These are phyloP conservation scores for Cardiocondyla obscurior DNA, from an alignment of 1,140 invertebrate genomes.

Conservation along the genomic window DNA sequence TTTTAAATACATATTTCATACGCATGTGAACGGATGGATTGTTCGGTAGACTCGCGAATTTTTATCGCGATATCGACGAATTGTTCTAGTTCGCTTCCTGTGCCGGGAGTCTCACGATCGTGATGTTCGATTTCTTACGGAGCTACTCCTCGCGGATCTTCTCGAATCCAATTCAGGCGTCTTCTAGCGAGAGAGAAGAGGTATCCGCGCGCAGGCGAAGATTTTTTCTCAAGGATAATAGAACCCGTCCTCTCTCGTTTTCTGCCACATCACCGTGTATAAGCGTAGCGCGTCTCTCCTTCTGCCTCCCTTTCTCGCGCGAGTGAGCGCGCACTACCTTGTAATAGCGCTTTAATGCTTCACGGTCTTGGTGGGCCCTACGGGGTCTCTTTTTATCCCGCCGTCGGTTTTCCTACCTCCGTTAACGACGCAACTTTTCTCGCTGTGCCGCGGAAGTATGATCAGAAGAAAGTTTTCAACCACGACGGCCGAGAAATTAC, in stretches of 20 bases:
- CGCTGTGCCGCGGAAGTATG: slow-evolving; percentile 47
- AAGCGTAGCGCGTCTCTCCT: slow-evolving; percentile 56
- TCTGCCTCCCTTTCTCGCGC: slow-evolving; percentile 20
- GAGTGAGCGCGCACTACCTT: slow-evolving; percentile 11
- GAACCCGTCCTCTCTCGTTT: slow-evolving; percentile 73
- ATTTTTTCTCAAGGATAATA: slow-evolving; percentile 70
- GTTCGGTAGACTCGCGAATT: background rate
- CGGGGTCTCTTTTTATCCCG: slow-evolving; percentile 30
- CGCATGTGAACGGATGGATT: background rate
- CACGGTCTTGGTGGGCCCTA: slow-evolving; percentile 28
- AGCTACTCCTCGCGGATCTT: slow-evolving; percentile 28
- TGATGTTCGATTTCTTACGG: slow-evolving; percentile 63
- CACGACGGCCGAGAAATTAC: slow-evolving; percentile 18
- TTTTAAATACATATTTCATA: background rate
- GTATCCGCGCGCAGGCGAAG: slow-evolving; percentile 30
- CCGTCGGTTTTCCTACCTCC: slow-evolving; percentile 25
- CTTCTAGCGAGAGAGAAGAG: slow-evolving; percentile 50
- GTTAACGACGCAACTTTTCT: slow-evolving; percentile 58
- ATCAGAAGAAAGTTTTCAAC: slow-evolving; percentile 36
- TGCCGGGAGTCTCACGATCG: slow-evolving; percentile 62
- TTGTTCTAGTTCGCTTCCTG: slow-evolving; percentile 47
- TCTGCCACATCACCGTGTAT: slow-evolving; percentile 74
- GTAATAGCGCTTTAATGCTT: slow-evolving; percentile 65
- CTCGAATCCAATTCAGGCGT: slow-evolving; percentile 59
- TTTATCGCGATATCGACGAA: slow-evolving; percentile 33